Conservation (phyloP, 2,888 invertebrate species). For the Morpho deidamia region DNA sequence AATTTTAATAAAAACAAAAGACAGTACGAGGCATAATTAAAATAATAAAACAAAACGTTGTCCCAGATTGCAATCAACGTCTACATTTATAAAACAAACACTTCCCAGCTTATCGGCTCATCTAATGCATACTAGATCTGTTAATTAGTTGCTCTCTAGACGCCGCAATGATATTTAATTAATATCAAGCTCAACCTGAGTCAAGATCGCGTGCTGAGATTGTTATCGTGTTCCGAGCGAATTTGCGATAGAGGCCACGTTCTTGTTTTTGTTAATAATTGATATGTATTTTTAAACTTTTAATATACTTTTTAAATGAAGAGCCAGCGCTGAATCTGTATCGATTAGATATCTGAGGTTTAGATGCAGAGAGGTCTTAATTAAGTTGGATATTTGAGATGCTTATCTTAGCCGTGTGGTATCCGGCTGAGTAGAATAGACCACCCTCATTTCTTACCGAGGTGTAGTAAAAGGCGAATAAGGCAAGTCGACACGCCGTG, state of each 20-base stretch:
- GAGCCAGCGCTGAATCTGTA: too few relatives aligned
- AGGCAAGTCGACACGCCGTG: too few relatives aligned
- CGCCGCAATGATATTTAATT: conserved; percentile 49
- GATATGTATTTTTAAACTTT: conserved; percentile 3
- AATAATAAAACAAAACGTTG: not conserved
- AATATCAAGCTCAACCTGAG: conserved; percentile 34
- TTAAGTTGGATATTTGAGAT: too few relatives aligned
- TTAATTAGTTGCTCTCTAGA: conserved; percentile 58
- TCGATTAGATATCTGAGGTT: too few relatives aligned
- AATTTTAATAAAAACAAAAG: too few relatives aligned
- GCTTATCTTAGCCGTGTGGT: too few relatives aligned
- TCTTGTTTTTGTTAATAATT: not conserved
- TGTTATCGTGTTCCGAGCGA: conserved; percentile 12
- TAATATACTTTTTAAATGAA: too few relatives aligned
- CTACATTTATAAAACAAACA: conserved; percentile 13
- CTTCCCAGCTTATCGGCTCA: conserved; percentile 29
- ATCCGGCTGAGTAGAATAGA: too few relatives aligned
- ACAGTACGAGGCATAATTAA: not conserved
- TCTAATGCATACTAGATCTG: conserved; percentile 33
- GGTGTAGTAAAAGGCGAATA: too few relatives aligned
- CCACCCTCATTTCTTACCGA: too few relatives aligned
- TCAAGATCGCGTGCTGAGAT: conserved; percentile 35
- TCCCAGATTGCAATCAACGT: not conserved
- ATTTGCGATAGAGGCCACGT: conserved; percentile 1
- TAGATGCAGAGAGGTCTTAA: too few relatives aligned